Percentiles rank a stretch among this genome's conserved stretches.
These are phyloP conservation scores for Thumatha senex DNA, from an alignment of 2,888 invertebrate species.

Conservation along the genomic window DNA sequence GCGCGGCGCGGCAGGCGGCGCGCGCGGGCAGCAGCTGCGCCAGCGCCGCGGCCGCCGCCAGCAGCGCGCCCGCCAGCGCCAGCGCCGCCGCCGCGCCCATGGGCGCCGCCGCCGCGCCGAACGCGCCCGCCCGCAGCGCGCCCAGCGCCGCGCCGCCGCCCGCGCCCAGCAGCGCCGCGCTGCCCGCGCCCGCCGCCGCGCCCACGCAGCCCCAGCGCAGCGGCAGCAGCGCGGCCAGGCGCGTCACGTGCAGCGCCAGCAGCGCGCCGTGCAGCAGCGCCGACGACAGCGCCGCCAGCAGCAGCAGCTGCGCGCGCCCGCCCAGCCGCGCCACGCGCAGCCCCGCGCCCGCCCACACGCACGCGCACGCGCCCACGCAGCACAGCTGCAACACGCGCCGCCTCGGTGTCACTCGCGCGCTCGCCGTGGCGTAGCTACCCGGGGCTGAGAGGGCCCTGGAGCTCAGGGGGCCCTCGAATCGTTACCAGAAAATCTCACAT, in stretches of 20 bases:
- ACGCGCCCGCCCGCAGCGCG: slow-evolving; percentile 49
- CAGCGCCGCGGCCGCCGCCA: slow-evolving; percentile 37
- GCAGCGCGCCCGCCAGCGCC: slow-evolving; percentile 48
- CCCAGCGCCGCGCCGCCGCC: slow-evolving; percentile 53
- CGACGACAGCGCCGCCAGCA: slow-evolving; percentile 66
- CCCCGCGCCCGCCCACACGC: slow-evolving; percentile 61
- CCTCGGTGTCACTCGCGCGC: too few species aligned
- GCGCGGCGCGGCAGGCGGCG: slow-evolving; percentile 29
- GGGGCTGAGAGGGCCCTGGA: background rate
- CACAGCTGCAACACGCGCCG: slow-evolving; percentile 37
- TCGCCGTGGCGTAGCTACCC: too few species aligned
- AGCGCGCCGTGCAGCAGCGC: slow-evolving; percentile 66
- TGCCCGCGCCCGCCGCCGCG: background rate
- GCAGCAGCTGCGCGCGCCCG: slow-evolving; percentile 59
- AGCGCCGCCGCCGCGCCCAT: slow-evolving; percentile 36
- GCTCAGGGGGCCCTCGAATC: too few species aligned
- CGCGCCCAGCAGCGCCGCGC: slow-evolving; percentile 40
- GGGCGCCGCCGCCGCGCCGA: slow-evolving; percentile 36
- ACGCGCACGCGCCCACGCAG: slow-evolving; percentile 43
- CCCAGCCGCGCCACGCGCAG: slow-evolving; percentile 48
- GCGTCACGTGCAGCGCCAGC: slow-evolving; percentile 62
- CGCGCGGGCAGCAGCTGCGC: slow-evolving; percentile 27
- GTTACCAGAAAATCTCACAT: too few species aligned
- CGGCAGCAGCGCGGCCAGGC: slow-evolving; percentile 68
- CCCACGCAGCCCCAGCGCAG: slow-evolving; percentile 64